A percentile compares a stretch with the other conserved stretches of the same genome.
Conservation (phyloP, 2,888 invertebrate genomes). For the Melieria crassipennis region DNA sequence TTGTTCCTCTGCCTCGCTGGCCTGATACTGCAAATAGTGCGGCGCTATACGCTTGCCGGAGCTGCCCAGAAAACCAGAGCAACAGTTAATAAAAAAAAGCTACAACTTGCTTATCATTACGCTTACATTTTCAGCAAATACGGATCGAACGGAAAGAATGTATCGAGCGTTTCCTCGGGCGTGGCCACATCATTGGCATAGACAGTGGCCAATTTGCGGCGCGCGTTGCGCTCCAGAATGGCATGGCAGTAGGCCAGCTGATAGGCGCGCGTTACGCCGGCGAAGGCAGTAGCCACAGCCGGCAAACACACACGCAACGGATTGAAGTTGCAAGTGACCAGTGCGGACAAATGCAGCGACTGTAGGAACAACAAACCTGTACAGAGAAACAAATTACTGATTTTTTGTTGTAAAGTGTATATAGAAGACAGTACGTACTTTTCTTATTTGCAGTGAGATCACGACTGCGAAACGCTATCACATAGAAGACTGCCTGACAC, state of each 20-base stretch:
- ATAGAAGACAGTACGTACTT: constrained; percentile 69
- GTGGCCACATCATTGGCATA: constrained; percentile 69
- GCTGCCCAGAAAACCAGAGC: constrained; percentile 45
- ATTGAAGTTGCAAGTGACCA: constrained; percentile 87
- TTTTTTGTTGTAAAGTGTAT: constrained; percentile 19
- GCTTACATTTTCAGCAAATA: constrained; percentile 73
- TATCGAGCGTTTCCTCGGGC: constrained; percentile 67
- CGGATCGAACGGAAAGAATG: constrained; percentile 93
- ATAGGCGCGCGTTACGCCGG: constrained; percentile 82
- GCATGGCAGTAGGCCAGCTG: constrained; percentile 94
- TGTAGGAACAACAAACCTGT: constrained; percentile 82
- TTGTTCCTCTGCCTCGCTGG: constrained; percentile 57
- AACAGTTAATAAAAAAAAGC: constrained; percentile 7
- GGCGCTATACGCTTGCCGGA: constrained; percentile 65
- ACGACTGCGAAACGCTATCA: constrained; percentile 88
- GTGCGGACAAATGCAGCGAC: constrained; percentile 83
- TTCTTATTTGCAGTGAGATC: constrained; percentile 81
- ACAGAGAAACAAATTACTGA: constrained; percentile 53
- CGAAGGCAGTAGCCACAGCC: constrained; percentile 82
- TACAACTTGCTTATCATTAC: constrained; percentile 63
- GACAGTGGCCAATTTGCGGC: constrained; percentile 71
- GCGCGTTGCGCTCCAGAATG: constrained; percentile 84
- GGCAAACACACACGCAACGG: constrained; percentile 85
- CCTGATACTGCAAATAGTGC: constrained; percentile 68
- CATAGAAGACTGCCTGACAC: constrained; percentile 92